Conservation (phyloP, 2,797 vertebrate genomes). For the Pseudochirops cupreus region DNA sequence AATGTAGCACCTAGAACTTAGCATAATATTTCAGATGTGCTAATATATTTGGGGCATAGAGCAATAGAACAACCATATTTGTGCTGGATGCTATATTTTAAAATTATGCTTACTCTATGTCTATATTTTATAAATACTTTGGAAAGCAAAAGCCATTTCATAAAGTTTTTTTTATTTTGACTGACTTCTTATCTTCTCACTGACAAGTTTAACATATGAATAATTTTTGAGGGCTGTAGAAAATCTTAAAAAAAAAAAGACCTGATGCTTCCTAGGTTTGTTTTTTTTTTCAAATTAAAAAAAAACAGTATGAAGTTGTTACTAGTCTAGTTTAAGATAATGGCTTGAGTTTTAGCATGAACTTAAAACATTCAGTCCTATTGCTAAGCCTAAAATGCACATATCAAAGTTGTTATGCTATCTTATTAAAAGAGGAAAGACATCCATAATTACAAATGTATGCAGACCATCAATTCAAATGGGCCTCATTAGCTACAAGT, state of each 20-base stretch:
- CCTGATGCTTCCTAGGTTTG: background rate
- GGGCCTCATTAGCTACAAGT: background rate
- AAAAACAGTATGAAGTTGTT: constrained; percentile 1
- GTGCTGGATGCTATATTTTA: background rate
- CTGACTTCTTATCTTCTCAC: background rate
- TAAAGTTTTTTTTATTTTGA: background rate
- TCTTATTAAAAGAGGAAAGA: constrained; percentile 3
- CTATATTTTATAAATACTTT: background rate
- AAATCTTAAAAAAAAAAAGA: background rate
- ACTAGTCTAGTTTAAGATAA: constrained; percentile 22
- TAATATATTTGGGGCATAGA: background rate
- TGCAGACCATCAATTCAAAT: background rate
- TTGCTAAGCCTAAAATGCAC: background rate
- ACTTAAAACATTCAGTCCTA: background rate
- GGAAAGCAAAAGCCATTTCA: background rate
- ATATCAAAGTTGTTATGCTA: background rate
- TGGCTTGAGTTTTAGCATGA: accelerated
- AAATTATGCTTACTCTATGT: background rate
- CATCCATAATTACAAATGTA: background rate
- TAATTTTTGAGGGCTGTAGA: background rate
- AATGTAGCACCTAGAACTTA: background rate
- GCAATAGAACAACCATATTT: background rate
- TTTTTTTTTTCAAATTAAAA: constrained; percentile 16
- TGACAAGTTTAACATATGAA: background rate
- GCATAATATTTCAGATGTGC: background rate